phyloP scores from a whole-genome alignment of 2,888 invertebrate genomes.

The Diadromus collaris region DNA sequence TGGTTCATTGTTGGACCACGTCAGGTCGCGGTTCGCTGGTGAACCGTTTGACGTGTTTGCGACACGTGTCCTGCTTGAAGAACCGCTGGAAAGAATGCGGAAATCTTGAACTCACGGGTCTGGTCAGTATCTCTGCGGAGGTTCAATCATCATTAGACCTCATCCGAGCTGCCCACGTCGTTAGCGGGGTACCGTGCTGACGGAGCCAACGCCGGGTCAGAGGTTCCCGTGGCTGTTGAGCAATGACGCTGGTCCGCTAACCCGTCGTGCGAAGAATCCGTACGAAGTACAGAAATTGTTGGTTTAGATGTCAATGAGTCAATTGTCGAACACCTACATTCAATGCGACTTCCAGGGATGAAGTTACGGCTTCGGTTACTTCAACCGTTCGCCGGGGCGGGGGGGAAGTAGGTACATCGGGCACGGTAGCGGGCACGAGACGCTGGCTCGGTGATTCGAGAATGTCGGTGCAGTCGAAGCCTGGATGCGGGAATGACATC shows the following conservation, averaged over 20 bases:
- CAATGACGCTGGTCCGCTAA: constrained; percentile 34
- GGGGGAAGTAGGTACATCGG: not conserved
- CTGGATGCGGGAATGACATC: constrained; percentile 52
- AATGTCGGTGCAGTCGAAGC: constrained; percentile 4
- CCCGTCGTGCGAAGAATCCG: constrained; percentile 33
- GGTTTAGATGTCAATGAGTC: constrained; percentile 28
- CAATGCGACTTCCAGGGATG: constrained; percentile 3
- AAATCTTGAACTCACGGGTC: constrained; percentile 31
- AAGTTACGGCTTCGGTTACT: not conserved
- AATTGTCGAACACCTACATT: constrained; percentile 38
- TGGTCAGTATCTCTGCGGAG: constrained; percentile 25
- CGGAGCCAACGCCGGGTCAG: constrained; percentile 15
- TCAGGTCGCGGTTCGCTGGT: not conserved
- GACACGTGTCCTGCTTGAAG: not conserved
- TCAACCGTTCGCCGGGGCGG: no score
- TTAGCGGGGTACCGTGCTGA: constrained; percentile 33
- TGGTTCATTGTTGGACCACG: not conserved
- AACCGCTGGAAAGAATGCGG: constrained; percentile 37
- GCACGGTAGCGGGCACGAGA: constrained; percentile 14
- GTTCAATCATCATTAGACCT: constrained; percentile 46
- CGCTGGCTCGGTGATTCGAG: constrained; percentile 20
- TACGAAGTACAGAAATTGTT: constrained; percentile 28
- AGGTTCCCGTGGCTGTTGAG: constrained; percentile 16
- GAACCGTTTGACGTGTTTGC: not conserved
- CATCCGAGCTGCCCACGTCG: constrained; percentile 54